These are phyloP conservation scores for Chelon auratus DNA, from an alignment of 2,797 vertebrate species.

Conservation along the genomic window DNA sequence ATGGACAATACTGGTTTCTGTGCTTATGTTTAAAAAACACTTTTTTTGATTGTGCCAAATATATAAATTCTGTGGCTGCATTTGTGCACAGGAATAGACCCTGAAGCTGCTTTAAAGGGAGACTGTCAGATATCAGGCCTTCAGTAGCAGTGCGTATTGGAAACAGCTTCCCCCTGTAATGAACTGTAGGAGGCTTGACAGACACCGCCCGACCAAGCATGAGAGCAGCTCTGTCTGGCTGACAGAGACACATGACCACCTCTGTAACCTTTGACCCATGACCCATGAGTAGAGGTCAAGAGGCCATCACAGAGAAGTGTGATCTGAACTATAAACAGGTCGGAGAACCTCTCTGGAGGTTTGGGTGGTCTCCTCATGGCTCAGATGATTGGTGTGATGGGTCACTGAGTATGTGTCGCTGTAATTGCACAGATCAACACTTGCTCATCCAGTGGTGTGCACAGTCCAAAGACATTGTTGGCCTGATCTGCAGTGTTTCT, in stretches of 20 bases:
- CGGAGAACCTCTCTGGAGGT: conserved; percentile 71
- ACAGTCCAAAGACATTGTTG: conserved; percentile 64
- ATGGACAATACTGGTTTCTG: conserved; percentile 62
- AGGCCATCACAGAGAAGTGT: conserved; percentile 64
- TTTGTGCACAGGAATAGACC: conserved; percentile 55
- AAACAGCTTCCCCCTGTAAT: conserved; percentile 41
- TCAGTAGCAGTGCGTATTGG: conserved; percentile 43
- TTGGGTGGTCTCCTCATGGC: conserved; percentile 73
- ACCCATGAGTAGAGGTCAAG: conserved; percentile 70
- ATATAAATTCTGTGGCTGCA: conserved; percentile 73
- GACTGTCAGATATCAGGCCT: conserved; percentile 38
- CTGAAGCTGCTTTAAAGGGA: conserved; percentile 65
- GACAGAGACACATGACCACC: conserved; percentile 78
- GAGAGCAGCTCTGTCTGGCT: conserved; percentile 58
- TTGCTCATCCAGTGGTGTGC: conserved; percentile 66
- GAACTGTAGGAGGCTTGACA: conserved; percentile 38
- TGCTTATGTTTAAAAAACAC: conserved; percentile 44
- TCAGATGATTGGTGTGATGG: conserved; percentile 66
- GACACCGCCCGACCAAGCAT: conserved; percentile 44
- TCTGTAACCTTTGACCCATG: conserved; percentile 60
- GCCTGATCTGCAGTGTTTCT: conserved; percentile 69
- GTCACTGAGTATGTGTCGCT: conserved; percentile 77
- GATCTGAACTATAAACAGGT: conserved; percentile 65
- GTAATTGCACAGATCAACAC: conserved; percentile 83
- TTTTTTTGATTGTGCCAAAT: conserved; percentile 84